These are phyloP conservation scores for Lasioglossum morio DNA, from an alignment of 2,888 invertebrate species.

Conservation along the genomic window DNA sequence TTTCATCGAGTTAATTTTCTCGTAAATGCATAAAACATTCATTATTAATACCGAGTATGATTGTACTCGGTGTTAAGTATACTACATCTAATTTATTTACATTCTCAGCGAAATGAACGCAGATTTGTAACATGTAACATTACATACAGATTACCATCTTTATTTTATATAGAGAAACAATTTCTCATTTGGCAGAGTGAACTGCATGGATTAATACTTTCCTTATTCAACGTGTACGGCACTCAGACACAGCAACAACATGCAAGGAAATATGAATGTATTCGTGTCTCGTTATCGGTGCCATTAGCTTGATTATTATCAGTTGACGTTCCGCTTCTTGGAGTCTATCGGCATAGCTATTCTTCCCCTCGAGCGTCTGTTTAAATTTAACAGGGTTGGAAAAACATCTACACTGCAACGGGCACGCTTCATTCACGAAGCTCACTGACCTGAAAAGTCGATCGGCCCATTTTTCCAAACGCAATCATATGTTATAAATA, in stretches of 20 bases:
- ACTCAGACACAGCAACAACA: not conserved
- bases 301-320: constrained; percentile 48
- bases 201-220: not conserved
- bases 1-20: too few relatives aligned
- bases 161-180: not conserved
- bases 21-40: not conserved
- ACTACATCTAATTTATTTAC: not conserved
- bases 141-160: not conserved
- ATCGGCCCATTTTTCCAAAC: constrained; percentile 66
- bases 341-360: constrained; percentile 47
- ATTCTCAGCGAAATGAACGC: not conserved
- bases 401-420: constrained; percentile 50
- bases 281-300: not conserved
- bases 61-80: not conserved
- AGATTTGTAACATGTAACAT: not conserved
- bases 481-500: constrained; percentile 60
- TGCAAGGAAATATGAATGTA: not conserved
- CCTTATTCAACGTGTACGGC: not conserved
- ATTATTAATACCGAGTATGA: not conserved
- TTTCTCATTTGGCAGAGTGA: not conserved
- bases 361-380: constrained; percentile 57
- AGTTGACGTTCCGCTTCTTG: constrained; percentile 32
- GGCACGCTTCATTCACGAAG: constrained; percentile 65
- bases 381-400: constrained; percentile 67
- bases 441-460: constrained; percentile 65